A percentile compares a stretch with the other conserved stretches of the same genome.
Evolutionary conservation across 2,888 invertebrate species (phyloP).

Genomic region (Drosophila paramelanica): DNA sequence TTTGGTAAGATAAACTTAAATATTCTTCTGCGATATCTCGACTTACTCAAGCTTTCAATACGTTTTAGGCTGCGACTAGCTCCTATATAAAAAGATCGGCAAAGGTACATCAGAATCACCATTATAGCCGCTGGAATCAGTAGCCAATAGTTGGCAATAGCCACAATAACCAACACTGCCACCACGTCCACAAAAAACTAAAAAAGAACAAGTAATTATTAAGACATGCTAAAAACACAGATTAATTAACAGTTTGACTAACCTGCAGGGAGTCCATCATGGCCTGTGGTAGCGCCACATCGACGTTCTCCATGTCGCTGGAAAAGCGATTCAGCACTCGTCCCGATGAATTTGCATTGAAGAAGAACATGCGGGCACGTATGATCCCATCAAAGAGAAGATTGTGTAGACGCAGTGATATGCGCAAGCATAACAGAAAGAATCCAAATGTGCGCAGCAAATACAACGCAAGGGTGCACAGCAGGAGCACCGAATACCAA

Average conservation of each 20-base stretch:
- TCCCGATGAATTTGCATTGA: conserved; percentile 89
- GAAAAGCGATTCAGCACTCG: conserved; percentile 91
- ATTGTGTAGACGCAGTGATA: conserved; percentile 91
- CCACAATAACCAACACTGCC: conserved; percentile 87
- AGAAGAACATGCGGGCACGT: conserved; percentile 90
- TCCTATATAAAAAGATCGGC: conserved; percentile 86
- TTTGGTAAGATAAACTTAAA: neutral
- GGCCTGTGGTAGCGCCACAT: conserved; percentile 87
- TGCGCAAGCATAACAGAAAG: conserved; percentile 90
- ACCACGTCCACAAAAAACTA: conserved; percentile 82
- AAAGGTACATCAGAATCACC: conserved; percentile 87
- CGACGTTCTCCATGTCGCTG: conserved; percentile 89
- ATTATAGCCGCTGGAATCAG: conserved; percentile 87
- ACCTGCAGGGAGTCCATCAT: conserved; percentile 87
- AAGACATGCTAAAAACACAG: neutral
- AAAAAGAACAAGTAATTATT: neutral
- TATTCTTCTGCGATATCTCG: neutral
- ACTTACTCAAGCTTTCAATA: conserved; percentile 83
- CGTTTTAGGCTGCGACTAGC: conserved; percentile 86
- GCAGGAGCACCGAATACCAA: conserved; percentile 75
- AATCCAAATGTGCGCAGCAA: conserved; percentile 87
- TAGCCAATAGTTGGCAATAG: conserved; percentile 87
- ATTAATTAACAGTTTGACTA: conserved; percentile 60
- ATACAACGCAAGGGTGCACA: conserved; percentile 84
- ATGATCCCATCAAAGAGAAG: conserved; percentile 91